A percentile compares a stretch with the other conserved stretches of the same genome.
phyloP scores from a whole-genome alignment of 2,888 invertebrate species.

The Nemotelus pantherinus region DNA sequence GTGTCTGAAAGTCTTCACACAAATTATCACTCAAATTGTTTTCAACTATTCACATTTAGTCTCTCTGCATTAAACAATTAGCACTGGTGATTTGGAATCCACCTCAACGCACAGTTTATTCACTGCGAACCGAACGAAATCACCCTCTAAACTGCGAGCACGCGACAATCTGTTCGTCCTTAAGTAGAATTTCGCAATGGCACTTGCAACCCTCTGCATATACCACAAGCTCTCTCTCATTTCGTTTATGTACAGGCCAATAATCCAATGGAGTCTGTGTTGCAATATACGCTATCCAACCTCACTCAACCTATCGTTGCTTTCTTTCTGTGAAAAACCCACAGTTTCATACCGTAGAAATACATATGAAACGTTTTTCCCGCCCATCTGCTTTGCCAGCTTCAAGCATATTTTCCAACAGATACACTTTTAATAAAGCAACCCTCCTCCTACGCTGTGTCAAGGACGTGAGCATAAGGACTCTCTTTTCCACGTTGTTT shows the following conservation, averaged over 20 bases:
- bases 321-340: slow-evolving; percentile 9
- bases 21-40: no score
- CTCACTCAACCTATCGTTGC: slow-evolving; percentile 34
- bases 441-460: slow-evolving; percentile 45
- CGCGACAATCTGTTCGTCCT: slow-evolving; percentile 64
- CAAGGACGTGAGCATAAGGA: slow-evolving; percentile 46
- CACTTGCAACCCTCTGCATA: slow-evolving; percentile 5
- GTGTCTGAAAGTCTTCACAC: no score
- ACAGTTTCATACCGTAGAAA: slow-evolving; percentile 33
- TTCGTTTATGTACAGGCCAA: slow-evolving; percentile 19
- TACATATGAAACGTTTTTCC: slow-evolving; percentile 53
- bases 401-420: slow-evolving; percentile 63
- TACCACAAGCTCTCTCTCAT: neutral
- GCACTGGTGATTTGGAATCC: neutral
- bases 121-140: slow-evolving; percentile 55
- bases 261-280: slow-evolving; percentile 34
- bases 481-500: slow-evolving; percentile 24
- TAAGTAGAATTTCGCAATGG: slow-evolving; percentile 60
- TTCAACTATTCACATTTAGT: neutral
- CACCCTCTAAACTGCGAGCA: slow-evolving; percentile 62
- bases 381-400: slow-evolving; percentile 63
- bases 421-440: slow-evolving; percentile 56
- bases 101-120: neutral
- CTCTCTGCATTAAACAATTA: neutral
- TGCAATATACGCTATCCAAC: neutral